Evolutionary conservation across 2,888 invertebrate species (phyloP).

Genomic region (Azorinus chamasolen): DNA sequence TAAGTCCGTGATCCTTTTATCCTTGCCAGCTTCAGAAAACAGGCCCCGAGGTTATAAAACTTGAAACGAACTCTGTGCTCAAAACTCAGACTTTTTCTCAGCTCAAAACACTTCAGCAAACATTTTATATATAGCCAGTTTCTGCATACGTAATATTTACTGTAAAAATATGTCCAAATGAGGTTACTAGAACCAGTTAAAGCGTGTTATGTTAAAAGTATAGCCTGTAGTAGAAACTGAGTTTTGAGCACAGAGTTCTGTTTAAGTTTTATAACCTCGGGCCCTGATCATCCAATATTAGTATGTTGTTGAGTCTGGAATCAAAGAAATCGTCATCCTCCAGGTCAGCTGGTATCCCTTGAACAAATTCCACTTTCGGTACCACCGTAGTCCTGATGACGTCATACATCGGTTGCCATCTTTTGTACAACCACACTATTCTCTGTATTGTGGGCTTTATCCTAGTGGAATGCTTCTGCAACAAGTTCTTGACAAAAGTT

Average conservation of each 20-base stretch:
- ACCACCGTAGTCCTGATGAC: neutral
- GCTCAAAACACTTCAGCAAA: too few species aligned
- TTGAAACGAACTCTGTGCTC: too few species aligned
- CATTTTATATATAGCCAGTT: too few species aligned
- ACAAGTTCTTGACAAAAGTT: neutral
- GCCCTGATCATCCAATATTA: neutral
- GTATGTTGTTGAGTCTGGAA: neutral
- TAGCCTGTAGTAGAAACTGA: too few species aligned
- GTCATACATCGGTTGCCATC: neutral
- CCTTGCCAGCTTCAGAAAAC: slow-evolving; percentile 1
- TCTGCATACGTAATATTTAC: too few species aligned
- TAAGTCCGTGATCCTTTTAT: slow-evolving; percentile 2
- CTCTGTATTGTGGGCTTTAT: neutral
- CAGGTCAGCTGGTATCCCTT: slow-evolving; percentile 10
- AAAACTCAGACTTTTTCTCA: too few species aligned
- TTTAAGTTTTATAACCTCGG: too few species aligned
- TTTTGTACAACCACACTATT: neutral
- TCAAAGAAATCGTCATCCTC: slow-evolving; percentile 31
- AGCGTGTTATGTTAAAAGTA: too few species aligned
- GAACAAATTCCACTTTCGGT: neutral
- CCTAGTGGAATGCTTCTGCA: neutral
- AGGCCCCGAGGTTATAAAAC: too few species aligned
- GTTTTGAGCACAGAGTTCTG: too few species aligned
- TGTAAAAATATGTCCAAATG: too few species aligned
- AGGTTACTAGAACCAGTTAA: too few species aligned